These are phyloP conservation scores for Ariolimax columbianus DNA, from an alignment of 2,888 invertebrate species.

Conservation along the genomic window DNA sequence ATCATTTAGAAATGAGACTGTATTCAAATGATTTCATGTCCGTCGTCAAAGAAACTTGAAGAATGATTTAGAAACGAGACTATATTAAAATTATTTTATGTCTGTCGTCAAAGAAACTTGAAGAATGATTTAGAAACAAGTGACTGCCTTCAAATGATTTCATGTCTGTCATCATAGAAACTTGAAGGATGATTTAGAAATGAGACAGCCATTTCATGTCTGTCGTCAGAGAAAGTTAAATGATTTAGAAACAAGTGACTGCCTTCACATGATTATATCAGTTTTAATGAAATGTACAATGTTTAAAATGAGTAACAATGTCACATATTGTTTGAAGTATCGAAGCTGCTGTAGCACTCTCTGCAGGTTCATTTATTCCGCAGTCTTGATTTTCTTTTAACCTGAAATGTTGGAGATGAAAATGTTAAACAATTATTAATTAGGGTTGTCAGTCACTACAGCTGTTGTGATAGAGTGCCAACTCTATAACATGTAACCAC, in stretches of 20 bases:
- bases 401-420: conserved; percentile 33
- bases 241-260: conserved; percentile 2
- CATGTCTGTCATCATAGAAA: no score
- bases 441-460: not conserved
- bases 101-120: not conserved
- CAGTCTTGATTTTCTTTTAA: conserved; percentile 53
- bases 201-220: not conserved
- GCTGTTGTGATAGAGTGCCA: not conserved
- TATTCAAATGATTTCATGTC: no score
- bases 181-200: not conserved
- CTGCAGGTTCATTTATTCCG: conserved; percentile 49
- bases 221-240: not conserved
- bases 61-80: not conserved
- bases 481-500: not conserved
- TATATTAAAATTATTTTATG: not conserved
- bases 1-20: no score
- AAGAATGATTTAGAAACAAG: no score
- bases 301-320: conserved; percentile 1
- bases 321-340: not conserved
- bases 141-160: no score
- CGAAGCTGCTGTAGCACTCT: not conserved
- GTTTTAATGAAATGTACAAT: conserved; percentile 17
- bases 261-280: not conserved
- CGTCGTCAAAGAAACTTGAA: no score
- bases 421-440: no score